Evolutionary conservation across 2,888 invertebrate genomes (phyloP).

Genomic region (Heteromurus nitidus): DNA sequence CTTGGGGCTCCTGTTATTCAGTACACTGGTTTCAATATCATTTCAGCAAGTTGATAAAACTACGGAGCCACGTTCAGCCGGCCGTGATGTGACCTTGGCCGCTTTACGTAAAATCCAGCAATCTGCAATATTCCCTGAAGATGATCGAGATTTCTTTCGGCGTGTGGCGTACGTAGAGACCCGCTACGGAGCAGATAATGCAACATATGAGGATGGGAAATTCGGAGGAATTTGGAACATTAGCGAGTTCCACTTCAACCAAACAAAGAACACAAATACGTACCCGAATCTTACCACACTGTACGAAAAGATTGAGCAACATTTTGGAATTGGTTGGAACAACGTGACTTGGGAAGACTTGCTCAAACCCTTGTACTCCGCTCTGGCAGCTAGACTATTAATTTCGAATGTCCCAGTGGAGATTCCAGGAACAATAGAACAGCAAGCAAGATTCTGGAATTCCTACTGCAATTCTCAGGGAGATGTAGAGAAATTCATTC

Average conservation of each 20-base stretch:
- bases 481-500: constrained; percentile 19
- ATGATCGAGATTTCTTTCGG: constrained; percentile 53
- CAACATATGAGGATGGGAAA: constrained; percentile 27
- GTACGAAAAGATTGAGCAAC: constrained; percentile 18
- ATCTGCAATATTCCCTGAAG: constrained; percentile 43
- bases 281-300: not conserved
- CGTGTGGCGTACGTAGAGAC: constrained; percentile 60
- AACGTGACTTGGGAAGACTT: constrained; percentile 28
- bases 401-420: not conserved
- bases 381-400: constrained; percentile 54
- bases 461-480: constrained; percentile 11
- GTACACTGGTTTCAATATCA: not conserved
- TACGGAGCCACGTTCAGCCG: not conserved
- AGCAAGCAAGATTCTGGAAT: constrained; percentile 51
- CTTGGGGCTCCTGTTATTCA: not conserved
- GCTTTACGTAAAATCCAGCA: constrained; percentile 13
- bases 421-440: constrained; percentile 42
- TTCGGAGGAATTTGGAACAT: constrained; percentile 68
- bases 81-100: constrained; percentile 27
- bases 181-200: constrained; percentile 41
- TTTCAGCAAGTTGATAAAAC: constrained; percentile 5
- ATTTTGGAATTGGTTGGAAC: constrained; percentile 54
- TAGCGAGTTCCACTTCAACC: not conserved
- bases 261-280: constrained; percentile 22
- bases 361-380: constrained; percentile 61